Conservation (phyloP, 2,888 invertebrate species). For the Scaptomyza parva region DNA sequence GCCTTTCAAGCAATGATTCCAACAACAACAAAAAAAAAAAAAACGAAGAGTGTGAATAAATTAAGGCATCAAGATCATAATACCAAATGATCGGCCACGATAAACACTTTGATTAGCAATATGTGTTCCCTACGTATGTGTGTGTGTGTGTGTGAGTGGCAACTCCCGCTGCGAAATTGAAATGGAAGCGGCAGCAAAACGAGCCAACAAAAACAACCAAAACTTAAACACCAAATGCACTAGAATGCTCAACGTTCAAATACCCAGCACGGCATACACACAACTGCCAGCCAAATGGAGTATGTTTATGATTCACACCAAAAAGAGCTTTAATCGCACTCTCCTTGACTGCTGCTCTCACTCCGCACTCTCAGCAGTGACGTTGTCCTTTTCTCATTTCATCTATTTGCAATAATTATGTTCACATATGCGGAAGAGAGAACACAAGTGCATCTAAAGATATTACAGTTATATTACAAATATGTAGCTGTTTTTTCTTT, state of each 20-base stretch:
- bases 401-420: neutral
- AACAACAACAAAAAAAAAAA: no score
- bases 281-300: neutral
- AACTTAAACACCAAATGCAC: conserved; percentile 13
- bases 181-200: conserved; percentile 76
- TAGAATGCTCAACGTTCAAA: neutral
- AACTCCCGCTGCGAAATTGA: conserved; percentile 76
- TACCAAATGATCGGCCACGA: conserved; percentile 80
- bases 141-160: conserved; percentile 46
- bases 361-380: neutral
- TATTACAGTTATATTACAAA: neutral
- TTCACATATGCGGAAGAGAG: neutral
- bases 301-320: neutral
- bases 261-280: neutral
- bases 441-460: neutral
- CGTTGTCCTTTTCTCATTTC: neutral
- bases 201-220: conserved; percentile 41
- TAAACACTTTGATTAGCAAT: conserved; percentile 81
- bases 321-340: neutral
- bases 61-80: conserved; percentile 81
- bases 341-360: neutral
- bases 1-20: conserved; percentile 19
- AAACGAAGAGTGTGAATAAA: conserved; percentile 82
- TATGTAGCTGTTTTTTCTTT: no score
- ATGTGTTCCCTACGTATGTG: conserved; percentile 1